A percentile compares a stretch with the other conserved stretches of the same genome.
phyloP scores from a whole-genome alignment of 2,113 vertebrate genomes.

The Eclectus roratus region DNA sequence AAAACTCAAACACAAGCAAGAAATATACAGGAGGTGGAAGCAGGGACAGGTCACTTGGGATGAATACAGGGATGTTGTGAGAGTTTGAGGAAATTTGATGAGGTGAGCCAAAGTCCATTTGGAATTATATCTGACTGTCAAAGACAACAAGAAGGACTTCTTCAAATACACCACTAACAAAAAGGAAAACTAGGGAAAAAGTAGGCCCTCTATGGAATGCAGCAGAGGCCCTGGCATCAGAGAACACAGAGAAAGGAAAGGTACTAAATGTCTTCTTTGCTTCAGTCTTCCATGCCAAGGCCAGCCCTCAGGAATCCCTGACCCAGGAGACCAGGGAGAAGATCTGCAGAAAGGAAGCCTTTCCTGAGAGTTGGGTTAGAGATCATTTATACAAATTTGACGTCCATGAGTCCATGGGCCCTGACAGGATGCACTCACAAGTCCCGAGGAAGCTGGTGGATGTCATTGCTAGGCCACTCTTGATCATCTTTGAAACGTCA shows the following conservation, averaged over 20 bases:
- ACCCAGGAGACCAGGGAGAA: neutral
- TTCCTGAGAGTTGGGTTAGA: neutral
- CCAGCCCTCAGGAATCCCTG: neutral
- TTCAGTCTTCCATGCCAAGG: neutral
- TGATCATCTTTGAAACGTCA: neutral
- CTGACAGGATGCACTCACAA: neutral
- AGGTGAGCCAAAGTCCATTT: neutral
- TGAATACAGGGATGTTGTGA: neutral
- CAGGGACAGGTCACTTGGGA: neutral
- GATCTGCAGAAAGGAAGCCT: neutral
- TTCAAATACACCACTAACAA: neutral
- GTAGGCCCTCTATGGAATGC: neutral
- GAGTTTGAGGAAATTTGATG: neutral
- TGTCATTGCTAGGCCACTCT: neutral
- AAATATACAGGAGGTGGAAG: neutral
- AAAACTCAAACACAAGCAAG: neutral
- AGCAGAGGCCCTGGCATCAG: neutral
- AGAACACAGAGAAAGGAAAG: neutral
- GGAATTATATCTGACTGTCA: neutral
- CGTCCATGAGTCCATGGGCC: neutral
- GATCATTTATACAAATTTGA: neutral
- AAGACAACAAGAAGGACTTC: neutral
- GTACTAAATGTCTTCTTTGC: neutral
- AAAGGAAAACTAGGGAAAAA: neutral
- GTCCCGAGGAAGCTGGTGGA: neutral